These are phyloP conservation scores for Limnephilus marmoratus DNA, from an alignment of 2,888 invertebrate species.

Conservation along the genomic window DNA sequence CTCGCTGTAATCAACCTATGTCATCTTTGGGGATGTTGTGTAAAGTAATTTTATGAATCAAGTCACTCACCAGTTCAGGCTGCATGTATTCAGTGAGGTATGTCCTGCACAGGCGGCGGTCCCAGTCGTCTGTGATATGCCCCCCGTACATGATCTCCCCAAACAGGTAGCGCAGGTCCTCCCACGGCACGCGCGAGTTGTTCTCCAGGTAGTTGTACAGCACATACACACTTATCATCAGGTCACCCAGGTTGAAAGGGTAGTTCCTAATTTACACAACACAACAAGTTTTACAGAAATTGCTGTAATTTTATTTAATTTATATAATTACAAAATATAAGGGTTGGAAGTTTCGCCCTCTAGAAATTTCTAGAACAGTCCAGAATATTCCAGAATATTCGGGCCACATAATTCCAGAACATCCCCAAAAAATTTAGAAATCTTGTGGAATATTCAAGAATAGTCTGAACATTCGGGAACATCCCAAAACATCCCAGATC, in stretches of 20 bases:
- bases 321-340: too few species aligned
- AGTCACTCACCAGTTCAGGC: conserved; percentile 81
- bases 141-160: conserved; percentile 99
- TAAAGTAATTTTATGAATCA: too few species aligned
- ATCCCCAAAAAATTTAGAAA: too few species aligned
- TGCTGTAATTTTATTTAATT: neutral
- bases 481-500: too few species aligned
- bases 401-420: too few species aligned
- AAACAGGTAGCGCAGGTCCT: conserved; percentile 94
- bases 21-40: too few species aligned
- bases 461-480: too few species aligned
- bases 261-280: conserved; percentile 76
- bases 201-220: conserved; percentile 94
- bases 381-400: too few species aligned
- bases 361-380: too few species aligned
- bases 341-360: too few species aligned
- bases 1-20: too few species aligned
- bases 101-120: conserved; percentile 89
- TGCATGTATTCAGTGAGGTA: conserved; percentile 93
- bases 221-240: conserved; percentile 95
- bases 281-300: conserved; percentile 8
- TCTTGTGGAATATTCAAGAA: too few species aligned
- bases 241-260: conserved; percentile 90
- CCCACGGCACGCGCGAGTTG: conserved; percentile 93
- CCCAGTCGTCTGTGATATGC: conserved; percentile 98